Conservation (phyloP, 2,888 invertebrate species). For the Scaptomyza caliginosa region DNA sequence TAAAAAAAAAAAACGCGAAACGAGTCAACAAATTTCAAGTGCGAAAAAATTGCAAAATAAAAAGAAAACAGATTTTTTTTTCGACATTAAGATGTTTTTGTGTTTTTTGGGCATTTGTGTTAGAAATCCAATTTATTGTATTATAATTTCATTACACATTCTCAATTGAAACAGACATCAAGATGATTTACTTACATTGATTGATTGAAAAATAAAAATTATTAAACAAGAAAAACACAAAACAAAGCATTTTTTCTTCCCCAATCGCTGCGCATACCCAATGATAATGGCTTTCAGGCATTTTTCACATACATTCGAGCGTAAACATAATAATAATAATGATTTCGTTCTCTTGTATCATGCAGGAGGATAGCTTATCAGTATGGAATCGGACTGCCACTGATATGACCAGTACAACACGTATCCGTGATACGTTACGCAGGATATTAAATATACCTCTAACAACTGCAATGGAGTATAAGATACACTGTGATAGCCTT, state of each 20-base stretch:
- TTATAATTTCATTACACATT: conserved; percentile 51
- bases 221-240: conserved; percentile 63
- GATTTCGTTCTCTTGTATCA: conserved; percentile 2
- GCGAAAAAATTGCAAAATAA: conserved; percentile 48
- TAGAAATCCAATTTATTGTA: conserved; percentile 43
- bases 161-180: conserved; percentile 72
- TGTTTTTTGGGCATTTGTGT: too few relatives aligned
- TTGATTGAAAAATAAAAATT: conserved; percentile 81
- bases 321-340: too few relatives aligned
- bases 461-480: conserved; percentile 97
- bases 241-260: background rate
- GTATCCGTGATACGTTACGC: conserved; percentile 97
- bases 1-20: conserved; percentile 31
- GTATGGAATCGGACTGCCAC: conserved; percentile 98
- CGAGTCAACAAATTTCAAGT: conserved; percentile 50
- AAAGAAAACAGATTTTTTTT: conserved; percentile 61
- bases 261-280: too few relatives aligned
- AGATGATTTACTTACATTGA: conserved; percentile 79
- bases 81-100: too few relatives aligned
- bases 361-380: conserved; percentile 96
- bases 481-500: conserved; percentile 91
- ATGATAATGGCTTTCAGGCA: conserved; percentile 52
- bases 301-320: too few relatives aligned
- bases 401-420: conserved; percentile 93
- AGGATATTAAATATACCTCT: conserved; percentile 97